Evolutionary conservation across 92 coral and sea anemone species (phyloP).

Genomic region (Palythoa grandiflora): DNA sequence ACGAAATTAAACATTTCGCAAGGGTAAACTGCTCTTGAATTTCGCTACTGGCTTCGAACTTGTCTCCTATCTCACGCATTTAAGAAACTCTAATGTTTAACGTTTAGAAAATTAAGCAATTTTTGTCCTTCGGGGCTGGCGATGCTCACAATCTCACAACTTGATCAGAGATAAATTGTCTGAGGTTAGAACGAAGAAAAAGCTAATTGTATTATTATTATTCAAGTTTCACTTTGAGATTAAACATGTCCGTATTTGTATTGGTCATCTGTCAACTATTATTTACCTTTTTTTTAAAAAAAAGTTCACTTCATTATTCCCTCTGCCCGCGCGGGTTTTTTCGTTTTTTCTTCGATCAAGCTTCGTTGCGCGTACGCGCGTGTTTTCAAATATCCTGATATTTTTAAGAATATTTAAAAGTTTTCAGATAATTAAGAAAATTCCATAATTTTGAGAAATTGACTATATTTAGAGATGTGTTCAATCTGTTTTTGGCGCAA

Average conservation of each 20-base stretch:
- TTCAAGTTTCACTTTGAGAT: constrained; percentile 20
- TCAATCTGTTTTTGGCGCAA: too few relatives aligned
- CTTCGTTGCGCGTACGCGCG: too few relatives aligned
- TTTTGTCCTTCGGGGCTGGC: background rate
- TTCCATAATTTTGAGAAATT: too few relatives aligned
- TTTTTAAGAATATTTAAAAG: too few relatives aligned
- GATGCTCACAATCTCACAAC: background rate
- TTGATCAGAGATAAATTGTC: background rate
- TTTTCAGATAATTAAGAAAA: too few relatives aligned
- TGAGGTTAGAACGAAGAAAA: background rate
- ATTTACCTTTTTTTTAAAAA: background rate
- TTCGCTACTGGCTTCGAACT: constrained; percentile 25
- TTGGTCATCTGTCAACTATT: constrained; percentile 25
- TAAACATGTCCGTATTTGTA: constrained; percentile 27
- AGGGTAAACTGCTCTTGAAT: background rate
- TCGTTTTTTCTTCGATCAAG: too few relatives aligned
- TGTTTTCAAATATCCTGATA: too few relatives aligned
- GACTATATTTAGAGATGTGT: too few relatives aligned
- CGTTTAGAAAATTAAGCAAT: background rate
- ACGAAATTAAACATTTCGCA: constrained; percentile 18
- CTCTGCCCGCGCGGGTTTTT: background rate
- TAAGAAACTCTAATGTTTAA: background rate
- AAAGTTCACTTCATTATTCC: constrained; percentile 12
- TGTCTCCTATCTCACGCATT: background rate
- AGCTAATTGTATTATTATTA: background rate